phyloP scores from a whole-genome alignment of 2,888 invertebrate genomes.

The Hemicrepidius hirtus region DNA sequence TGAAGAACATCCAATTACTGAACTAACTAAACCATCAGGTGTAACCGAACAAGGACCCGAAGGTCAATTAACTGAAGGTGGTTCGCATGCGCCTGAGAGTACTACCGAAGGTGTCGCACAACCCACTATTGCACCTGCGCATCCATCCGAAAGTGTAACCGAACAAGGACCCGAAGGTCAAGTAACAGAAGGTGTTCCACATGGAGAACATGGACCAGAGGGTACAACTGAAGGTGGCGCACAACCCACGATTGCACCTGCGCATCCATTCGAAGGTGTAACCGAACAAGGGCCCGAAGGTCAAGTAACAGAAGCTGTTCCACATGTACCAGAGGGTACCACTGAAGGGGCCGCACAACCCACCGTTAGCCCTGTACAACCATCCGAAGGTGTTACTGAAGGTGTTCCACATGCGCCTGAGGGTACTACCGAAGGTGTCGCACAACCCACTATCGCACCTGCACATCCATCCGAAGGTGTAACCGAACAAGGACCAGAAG shows the following conservation, averaged over 20 bases:
- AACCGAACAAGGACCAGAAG: constrained; percentile 12
- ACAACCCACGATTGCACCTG: constrained; percentile 36
- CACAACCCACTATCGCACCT: not conserved
- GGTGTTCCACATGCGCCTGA: not conserved
- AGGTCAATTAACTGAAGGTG: constrained; percentile 31
- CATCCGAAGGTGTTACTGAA: not conserved
- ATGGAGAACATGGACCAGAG: not conserved
- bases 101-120: too few relatives aligned
- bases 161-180: too few relatives aligned
- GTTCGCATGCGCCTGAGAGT: too few relatives aligned
- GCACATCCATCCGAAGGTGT: constrained; percentile 25
- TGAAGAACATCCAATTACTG: not conserved
- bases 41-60: constrained; percentile 1
- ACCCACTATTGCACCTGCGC: too few relatives aligned
- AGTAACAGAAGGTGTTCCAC: too few relatives aligned
- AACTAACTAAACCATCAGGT: not conserved
- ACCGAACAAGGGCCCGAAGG: constrained; percentile 21
- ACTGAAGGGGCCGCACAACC: not conserved
- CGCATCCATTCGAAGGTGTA: not conserved
- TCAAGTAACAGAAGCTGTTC: not conserved
- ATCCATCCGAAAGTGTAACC: too few relatives aligned
- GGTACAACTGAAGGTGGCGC: constrained; percentile 41
- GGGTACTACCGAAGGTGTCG: not conserved
- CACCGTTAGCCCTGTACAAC: too few relatives aligned
- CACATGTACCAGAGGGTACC: constrained; percentile 8